phyloP scores from a whole-genome alignment of 2,797 vertebrate genomes.

The Chelmon rostratus region DNA sequence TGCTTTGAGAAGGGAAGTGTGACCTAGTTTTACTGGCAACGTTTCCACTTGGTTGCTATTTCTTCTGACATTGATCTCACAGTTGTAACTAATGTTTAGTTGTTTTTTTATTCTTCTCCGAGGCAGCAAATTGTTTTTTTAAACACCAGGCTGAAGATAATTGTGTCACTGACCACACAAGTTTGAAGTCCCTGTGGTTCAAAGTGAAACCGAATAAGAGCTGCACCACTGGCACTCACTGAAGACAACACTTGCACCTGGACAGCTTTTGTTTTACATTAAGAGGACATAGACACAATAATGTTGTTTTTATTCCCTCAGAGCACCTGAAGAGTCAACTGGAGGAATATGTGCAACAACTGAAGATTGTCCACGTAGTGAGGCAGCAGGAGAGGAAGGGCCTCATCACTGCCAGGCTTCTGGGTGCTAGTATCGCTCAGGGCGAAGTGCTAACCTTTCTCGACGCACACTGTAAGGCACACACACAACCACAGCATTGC shows the following conservation, averaged over 20 bases:
- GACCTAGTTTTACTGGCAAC: conserved; percentile 39
- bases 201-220: too few species aligned
- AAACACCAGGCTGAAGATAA: not conserved
- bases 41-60: conserved; percentile 33
- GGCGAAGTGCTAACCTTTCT: conserved; percentile 96
- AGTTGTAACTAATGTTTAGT: not conserved
- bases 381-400: conserved; percentile 94
- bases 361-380: conserved; percentile 92
- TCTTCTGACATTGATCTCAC: not conserved
- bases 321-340: conserved; percentile 89
- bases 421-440: conserved; percentile 92
- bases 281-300: not conserved
- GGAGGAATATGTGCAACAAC: conserved; percentile 87
- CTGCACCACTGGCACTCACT: too few species aligned
- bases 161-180: not conserved
- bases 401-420: conserved; percentile 93
- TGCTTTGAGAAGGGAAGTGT: conserved; percentile 33
- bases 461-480: conserved; percentile 96
- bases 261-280: not conserved
- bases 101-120: not conserved
- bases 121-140: not conserved
- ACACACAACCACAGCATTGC: not conserved
- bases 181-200: not conserved
- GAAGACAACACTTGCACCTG: not conserved
- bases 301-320: conserved; percentile 66